Evolutionary conservation across 2,113 vertebrate genomes (phyloP).

Genomic region (Varanus komodoensis): DNA sequence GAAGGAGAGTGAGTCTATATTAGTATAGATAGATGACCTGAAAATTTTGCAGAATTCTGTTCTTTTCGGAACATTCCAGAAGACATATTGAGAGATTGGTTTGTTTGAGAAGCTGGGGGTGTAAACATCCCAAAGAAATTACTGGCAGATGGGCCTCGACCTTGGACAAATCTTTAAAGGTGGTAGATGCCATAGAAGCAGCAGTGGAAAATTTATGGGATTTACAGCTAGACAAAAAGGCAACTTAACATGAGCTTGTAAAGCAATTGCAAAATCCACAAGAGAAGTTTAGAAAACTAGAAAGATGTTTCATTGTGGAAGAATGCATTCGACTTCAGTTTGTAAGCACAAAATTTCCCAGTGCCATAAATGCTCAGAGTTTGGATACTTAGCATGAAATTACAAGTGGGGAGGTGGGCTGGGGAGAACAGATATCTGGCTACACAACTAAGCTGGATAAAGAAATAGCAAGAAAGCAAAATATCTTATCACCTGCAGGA

Average conservation of each 20-base stretch:
- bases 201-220: slow-evolving; percentile 31
- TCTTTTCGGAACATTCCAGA: not conserved
- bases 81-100: not conserved
- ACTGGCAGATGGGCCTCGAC: no score
- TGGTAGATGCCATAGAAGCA: slow-evolving; percentile 24
- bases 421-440: no score
- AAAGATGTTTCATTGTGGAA: slow-evolving; percentile 19
- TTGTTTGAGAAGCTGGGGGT: no score
- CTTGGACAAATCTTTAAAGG: not conserved
- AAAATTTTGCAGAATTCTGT: not conserved
- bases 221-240: slow-evolving; percentile 21
- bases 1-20: not conserved
- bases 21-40: not conserved
- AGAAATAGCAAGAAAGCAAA: not conserved
- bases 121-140: no score
- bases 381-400: not conserved
- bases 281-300: not conserved
- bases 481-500: not conserved
- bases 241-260: not conserved
- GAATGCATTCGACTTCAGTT: slow-evolving; percentile 5
- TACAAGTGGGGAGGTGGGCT: not conserved
- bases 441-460: not conserved
- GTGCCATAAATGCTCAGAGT: fast-evolving
- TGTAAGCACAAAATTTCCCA: slow-evolving; percentile 2
- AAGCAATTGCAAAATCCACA: not conserved